phyloP scores from a whole-genome alignment of 2,113 vertebrate species.

The Sander lucioperca region DNA sequence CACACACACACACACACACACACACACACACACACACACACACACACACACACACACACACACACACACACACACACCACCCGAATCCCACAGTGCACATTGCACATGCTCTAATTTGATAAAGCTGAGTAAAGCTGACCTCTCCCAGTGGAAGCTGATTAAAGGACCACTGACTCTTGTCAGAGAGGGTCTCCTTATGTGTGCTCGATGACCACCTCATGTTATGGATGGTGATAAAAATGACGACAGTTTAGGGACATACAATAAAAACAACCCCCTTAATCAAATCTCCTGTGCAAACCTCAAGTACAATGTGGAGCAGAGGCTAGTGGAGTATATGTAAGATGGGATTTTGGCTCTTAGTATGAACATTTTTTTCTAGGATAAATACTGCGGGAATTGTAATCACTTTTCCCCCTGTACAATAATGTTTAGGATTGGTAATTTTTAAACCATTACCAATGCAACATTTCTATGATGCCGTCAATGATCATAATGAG shows the following conservation, averaged over 20 bases:
- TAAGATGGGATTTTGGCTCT: neutral
- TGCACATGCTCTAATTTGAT: slow-evolving; percentile 41
- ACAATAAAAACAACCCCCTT: neutral
- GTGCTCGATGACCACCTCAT: slow-evolving; percentile 20
- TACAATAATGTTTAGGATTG: slow-evolving; percentile 15
- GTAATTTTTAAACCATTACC: slow-evolving; percentile 14
- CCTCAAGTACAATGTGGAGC: neutral
- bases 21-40: too few species aligned
- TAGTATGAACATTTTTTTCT: neutral
- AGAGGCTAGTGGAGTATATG: neutral
- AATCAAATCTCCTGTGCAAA: neutral
- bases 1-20: too few species aligned
- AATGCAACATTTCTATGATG: slow-evolving; percentile 18
- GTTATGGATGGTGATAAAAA: slow-evolving; percentile 34
- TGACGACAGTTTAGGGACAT: slow-evolving; percentile 23
- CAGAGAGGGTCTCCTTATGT: slow-evolving; percentile 30
- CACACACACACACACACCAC: neutral
- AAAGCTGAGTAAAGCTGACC: slow-evolving; percentile 52
- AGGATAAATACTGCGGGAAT: neutral
- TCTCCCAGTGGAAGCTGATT: slow-evolving; percentile 42
- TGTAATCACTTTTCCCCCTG: slow-evolving; percentile 21
- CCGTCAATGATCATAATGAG: slow-evolving; percentile 48
- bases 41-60: neutral
- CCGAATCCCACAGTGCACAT: slow-evolving; percentile 17
- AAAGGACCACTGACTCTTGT: slow-evolving; percentile 48